Conservation (phyloP, 30 jellyfish, hydroid and myxozoan genomes). For the Aurelia sp. region DNA sequence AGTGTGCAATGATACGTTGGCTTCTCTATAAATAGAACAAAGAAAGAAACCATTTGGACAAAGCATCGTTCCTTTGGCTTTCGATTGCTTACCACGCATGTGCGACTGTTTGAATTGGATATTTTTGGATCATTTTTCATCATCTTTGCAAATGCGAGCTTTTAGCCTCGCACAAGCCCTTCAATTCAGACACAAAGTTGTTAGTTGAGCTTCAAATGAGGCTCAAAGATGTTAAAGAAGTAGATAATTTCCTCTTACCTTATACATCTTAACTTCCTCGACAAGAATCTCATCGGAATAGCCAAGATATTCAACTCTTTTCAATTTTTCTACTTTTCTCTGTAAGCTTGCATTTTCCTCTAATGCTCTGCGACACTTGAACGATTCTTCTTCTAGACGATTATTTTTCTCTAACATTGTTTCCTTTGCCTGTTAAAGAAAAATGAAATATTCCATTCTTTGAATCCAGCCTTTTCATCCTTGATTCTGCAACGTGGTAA, state of each 20-base stretch:
- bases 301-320: constrained; percentile 93
- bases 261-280: constrained; percentile 98
- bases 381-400: constrained; percentile 93
- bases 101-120: no score
- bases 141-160: no score
- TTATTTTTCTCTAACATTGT: constrained; percentile 73
- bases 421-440: constrained; percentile 64
- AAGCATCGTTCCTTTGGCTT: no score
- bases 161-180: no score
- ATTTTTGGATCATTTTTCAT: no score
- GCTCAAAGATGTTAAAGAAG: no score
- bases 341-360: constrained; percentile 91
- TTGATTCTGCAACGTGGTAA: not conserved
- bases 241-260: constrained; percentile 59
- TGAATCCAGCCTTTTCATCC: not conserved
- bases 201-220: no score
- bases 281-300: constrained; percentile 99
- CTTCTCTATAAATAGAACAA: no score
- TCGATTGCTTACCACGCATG: no score
- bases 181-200: no score
- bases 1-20: no score
- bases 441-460: not conserved
- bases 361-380: constrained; percentile 89
- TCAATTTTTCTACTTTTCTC: constrained; percentile 90
- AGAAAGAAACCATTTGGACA: no score